phyloP scores from a whole-genome alignment of 2,888 invertebrate species.

The Parnassius mnemosyne region DNA sequence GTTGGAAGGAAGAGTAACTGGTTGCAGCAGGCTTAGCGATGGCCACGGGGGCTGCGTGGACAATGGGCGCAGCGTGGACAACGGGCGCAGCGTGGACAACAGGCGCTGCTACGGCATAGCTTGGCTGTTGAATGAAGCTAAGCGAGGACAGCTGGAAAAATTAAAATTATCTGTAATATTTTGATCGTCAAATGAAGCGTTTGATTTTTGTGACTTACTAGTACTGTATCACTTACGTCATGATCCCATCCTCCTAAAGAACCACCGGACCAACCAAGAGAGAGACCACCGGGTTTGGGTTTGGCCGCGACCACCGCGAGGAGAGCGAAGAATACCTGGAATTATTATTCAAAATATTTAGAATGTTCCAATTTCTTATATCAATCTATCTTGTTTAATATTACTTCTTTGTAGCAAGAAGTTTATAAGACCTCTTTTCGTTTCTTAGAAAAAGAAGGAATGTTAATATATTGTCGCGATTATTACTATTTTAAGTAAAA shows the following conservation, averaged over 20 bases:
- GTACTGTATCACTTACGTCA: slow-evolving; percentile 39
- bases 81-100: background rate
- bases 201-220: no score
- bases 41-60: no score
- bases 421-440: no score
- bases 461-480: no score
- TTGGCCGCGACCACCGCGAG: slow-evolving; percentile 60
- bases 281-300: slow-evolving; percentile 56
- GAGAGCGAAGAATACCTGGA: slow-evolving; percentile 61
- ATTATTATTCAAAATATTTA: slow-evolving; percentile 20
- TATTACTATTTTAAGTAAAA: no score
- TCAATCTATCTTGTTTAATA: background rate
- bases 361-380: background rate
- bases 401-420: no score
- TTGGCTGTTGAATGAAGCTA: background rate
- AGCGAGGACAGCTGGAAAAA: background rate
- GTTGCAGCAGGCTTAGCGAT: no score
- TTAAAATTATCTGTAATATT: background rate
- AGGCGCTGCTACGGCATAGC: no score
- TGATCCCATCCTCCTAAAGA: slow-evolving; percentile 44
- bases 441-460: no score
- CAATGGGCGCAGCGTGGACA: background rate
- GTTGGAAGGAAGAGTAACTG: no score
- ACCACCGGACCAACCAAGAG: slow-evolving; percentile 44
- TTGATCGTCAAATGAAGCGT: no score